A percentile compares a stretch with the other conserved stretches of the same genome.
phyloP scores from a whole-genome alignment of 2,797 vertebrate genomes.

The Anomalospiza imberbis region DNA sequence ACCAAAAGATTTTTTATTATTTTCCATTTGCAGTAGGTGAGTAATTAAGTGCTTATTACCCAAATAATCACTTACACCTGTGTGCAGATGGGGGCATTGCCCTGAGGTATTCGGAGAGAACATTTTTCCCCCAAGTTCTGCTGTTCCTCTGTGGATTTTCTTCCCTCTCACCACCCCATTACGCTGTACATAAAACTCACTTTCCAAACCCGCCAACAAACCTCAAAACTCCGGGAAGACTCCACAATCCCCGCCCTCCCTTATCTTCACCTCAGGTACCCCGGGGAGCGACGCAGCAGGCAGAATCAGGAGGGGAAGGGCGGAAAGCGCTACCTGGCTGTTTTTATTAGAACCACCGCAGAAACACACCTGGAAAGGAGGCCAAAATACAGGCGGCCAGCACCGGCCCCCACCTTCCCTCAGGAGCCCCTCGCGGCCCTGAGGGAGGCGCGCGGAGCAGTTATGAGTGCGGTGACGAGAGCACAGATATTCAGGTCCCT shows the following conservation, averaged over 20 bases:
- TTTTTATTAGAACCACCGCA: neutral
- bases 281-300: accelerated
- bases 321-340: accelerated
- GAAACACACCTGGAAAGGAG: neutral
- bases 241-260: no score
- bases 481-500: accelerated
- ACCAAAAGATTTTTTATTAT: accelerated
- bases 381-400: no score
- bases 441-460: no score
- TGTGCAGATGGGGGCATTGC: accelerated
- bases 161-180: neutral
- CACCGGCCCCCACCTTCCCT: accelerated
- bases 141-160: accelerated
- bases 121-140: neutral
- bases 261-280: neutral
- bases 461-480: accelerated
- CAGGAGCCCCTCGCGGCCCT: neutral
- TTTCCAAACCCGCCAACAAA: neutral
- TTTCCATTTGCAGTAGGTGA: neutral
- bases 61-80: neutral
- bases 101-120: accelerated
- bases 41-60: neutral
- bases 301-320: accelerated
- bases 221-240: neutral
- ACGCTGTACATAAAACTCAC: neutral